Conservation (phyloP, 2,113 vertebrate species). For the Campylomormyrus tamandua region DNA sequence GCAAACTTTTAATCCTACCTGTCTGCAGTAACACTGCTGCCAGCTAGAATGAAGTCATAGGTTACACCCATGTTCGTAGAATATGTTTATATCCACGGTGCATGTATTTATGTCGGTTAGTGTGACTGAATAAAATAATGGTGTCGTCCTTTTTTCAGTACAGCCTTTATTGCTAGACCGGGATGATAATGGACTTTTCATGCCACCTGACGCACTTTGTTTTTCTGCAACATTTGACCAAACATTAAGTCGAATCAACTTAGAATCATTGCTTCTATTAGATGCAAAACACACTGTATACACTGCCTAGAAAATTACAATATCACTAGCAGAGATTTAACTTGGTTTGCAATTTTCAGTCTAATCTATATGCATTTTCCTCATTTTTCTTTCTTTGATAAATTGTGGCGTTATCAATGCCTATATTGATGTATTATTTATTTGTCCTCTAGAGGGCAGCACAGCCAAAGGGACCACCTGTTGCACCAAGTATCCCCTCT, state of each 20-base stretch:
- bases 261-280: neutral
- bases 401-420: neutral
- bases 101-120: neutral
- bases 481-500: neutral
- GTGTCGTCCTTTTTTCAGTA: neutral
- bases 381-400: neutral
- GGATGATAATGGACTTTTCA: neutral
- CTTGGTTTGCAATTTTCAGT: neutral
- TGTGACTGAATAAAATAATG: neutral
- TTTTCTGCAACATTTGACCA: neutral
- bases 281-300: neutral
- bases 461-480: neutral
- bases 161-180: neutral
- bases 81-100: neutral
- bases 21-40: neutral
- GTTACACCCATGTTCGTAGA: neutral
- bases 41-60: neutral
- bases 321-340: neutral
- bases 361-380: neutral
- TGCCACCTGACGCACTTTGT: neutral
- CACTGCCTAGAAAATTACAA: neutral
- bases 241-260: neutral
- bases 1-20: neutral
- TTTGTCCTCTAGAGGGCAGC: slow-evolving; percentile 15
- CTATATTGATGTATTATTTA: neutral